Conservation (phyloP, 2,113 vertebrate species). For the Coturnix japonica region DNA sequence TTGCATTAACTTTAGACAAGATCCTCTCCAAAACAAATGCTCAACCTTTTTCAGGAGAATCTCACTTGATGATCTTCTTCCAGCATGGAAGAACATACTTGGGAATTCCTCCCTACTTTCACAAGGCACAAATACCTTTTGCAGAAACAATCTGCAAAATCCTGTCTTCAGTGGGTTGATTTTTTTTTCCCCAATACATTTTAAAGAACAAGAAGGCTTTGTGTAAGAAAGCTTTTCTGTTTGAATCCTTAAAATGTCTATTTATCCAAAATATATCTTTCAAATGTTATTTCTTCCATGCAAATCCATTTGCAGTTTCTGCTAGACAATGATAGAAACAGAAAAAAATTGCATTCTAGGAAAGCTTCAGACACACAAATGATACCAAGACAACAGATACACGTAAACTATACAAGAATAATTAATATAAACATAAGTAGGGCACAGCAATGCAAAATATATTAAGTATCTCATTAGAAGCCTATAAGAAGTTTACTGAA, state of each 20-base stretch:
- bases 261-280: not conserved
- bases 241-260: not conserved
- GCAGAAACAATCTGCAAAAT: not conserved
- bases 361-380: not conserved
- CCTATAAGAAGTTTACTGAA: not conserved
- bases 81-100: accelerated
- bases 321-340: not conserved
- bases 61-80: accelerated
- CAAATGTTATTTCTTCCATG: not conserved
- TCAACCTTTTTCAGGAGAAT: not conserved
- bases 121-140: not conserved
- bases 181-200: not conserved
- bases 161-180: not conserved
- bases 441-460: not conserved
- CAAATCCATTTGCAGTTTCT: not conserved
- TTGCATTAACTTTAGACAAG: not conserved
- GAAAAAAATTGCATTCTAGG: not conserved
- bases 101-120: not conserved
- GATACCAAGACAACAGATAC: not conserved
- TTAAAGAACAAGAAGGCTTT: not conserved
- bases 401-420: not conserved
- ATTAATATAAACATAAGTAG: not conserved
- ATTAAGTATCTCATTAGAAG: not conserved
- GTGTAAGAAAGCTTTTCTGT: not conserved
- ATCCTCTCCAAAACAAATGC: not conserved